Conservation (phyloP, 1,140 invertebrate species). For the Cecropterus lyciades region DNA sequence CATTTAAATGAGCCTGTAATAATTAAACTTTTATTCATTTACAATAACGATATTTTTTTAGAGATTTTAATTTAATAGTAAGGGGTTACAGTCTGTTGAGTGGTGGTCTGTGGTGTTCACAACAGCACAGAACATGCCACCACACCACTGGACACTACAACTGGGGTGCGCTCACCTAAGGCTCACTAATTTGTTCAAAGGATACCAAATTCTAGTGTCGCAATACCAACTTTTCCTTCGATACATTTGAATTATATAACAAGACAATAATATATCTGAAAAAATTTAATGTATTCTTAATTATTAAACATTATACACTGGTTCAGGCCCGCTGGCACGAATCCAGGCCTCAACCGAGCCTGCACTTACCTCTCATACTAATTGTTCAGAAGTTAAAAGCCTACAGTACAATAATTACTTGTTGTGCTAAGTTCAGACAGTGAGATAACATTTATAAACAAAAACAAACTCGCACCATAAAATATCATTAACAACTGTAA, state of each 20-base stretch:
- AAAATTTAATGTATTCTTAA: slow-evolving; percentile 82
- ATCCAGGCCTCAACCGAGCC: slow-evolving; percentile 54
- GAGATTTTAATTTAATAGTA: slow-evolving; percentile 67
- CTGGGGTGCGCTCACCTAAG: slow-evolving; percentile 71
- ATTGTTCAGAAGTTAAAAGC: slow-evolving; percentile 68
- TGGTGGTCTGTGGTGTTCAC: slow-evolving; percentile 41
- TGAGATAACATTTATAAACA: slow-evolving; percentile 39
- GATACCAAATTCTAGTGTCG: slow-evolving; percentile 67
- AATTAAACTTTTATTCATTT: slow-evolving; percentile 78
- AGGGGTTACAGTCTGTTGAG: slow-evolving; percentile 60
- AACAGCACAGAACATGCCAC: slow-evolving; percentile 38
- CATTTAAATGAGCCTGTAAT: slow-evolving; percentile 78
- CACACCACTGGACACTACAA: slow-evolving; percentile 55
- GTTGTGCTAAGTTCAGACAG: slow-evolving; percentile 59
- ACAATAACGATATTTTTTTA: slow-evolving; percentile 79
- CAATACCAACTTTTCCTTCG: slow-evolving; percentile 66
- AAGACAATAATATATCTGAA: slow-evolving; percentile 84
- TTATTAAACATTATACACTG: slow-evolving; percentile 80
- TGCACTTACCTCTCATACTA: slow-evolving; percentile 57
- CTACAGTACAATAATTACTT: slow-evolving; percentile 38
- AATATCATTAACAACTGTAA: slow-evolving; percentile 24
- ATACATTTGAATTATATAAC: slow-evolving; percentile 83
- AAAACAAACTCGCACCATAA: slow-evolving; percentile 17
- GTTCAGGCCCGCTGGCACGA: slow-evolving; percentile 73
- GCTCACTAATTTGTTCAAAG: slow-evolving; percentile 75